Conservation (phyloP, 2,797 vertebrate genomes). For the Coranthus polyacanthus region DNA sequence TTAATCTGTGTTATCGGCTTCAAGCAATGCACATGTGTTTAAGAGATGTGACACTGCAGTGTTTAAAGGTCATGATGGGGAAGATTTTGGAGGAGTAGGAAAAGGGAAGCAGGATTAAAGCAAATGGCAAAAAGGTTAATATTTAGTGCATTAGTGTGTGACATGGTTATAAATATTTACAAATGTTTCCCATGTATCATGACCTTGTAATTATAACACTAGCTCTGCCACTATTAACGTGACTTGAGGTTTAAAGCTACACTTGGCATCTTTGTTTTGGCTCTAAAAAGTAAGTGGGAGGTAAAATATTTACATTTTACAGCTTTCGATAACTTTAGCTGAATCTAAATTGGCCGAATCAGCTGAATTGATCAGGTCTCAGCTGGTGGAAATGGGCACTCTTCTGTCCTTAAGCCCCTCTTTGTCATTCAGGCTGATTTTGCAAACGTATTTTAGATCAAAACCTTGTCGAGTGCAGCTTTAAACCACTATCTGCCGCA, state of each 20-base stretch:
- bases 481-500: conserved; percentile 58
- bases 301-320: background rate
- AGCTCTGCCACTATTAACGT: conserved; percentile 30
- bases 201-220: conserved; percentile 46
- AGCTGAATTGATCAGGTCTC: conserved; percentile 2
- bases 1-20: conserved; percentile 15
- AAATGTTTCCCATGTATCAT: conserved; percentile 30
- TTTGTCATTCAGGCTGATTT: conserved; percentile 60
- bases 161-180: background rate
- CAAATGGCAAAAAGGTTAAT: background rate
- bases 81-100: conserved; percentile 3
- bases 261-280: background rate
- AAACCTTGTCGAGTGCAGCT: conserved; percentile 53
- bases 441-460: conserved; percentile 60
- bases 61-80: conserved; percentile 47
- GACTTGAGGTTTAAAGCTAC: conserved; percentile 29
- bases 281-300: background rate
- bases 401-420: conserved; percentile 21
- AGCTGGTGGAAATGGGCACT: conserved; percentile 15
- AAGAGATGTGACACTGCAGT: conserved; percentile 8
- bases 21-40: conserved; percentile 28
- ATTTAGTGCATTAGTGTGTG: background rate
- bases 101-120: background rate
- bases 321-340: too few species aligned
- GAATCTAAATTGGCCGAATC: conserved; percentile 3